Evolutionary conservation across 1,140 invertebrate genomes (phyloP).

Genomic region (Pseudomyrmex sp.): DNA sequence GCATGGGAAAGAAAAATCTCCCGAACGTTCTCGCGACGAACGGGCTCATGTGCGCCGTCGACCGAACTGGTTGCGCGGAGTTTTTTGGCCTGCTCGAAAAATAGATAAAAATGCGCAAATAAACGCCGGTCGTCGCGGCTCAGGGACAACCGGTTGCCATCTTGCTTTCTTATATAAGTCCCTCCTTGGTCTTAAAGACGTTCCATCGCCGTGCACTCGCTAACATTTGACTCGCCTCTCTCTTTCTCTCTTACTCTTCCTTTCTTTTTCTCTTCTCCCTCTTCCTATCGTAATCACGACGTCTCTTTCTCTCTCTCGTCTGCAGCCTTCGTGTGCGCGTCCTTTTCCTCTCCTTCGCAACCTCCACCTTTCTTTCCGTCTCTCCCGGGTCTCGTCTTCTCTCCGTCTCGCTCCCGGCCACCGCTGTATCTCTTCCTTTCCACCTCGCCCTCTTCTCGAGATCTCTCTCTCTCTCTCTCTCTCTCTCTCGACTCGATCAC

Average conservation of each 20-base stretch:
- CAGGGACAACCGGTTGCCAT: constrained; percentile 85
- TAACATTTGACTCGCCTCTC: constrained; percentile 76
- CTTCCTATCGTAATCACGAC: background rate
- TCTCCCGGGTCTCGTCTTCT: constrained; percentile 36
- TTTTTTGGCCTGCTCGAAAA: constrained; percentile 83
- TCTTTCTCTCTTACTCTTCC: constrained; percentile 7
- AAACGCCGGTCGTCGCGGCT: constrained; percentile 82
- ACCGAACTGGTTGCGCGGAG: constrained; percentile 73
- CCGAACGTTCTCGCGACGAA: constrained; percentile 32
- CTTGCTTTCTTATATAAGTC: constrained; percentile 85
- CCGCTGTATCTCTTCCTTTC: constrained; percentile 46
- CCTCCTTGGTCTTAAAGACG: constrained; percentile 81
- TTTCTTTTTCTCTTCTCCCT: constrained; percentile 61
- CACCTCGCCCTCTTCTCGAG: constrained; percentile 53
- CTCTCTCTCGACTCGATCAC: constrained; percentile 64
- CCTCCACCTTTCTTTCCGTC: constrained; percentile 53
- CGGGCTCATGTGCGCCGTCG: constrained; percentile 66
- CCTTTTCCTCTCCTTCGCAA: constrained; percentile 52
- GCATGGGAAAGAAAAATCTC: constrained; percentile 68
- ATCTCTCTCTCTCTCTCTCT: constrained; percentile 39
- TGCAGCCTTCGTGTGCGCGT: constrained; percentile 4
- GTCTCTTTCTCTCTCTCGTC: constrained; percentile 9
- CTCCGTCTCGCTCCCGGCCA: constrained; percentile 40
- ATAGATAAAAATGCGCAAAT: constrained; percentile 85
- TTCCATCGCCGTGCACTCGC: constrained; percentile 76